Evolutionary conservation across 2,888 invertebrate genomes (phyloP).

Genomic region (Hipparchia semele): DNA sequence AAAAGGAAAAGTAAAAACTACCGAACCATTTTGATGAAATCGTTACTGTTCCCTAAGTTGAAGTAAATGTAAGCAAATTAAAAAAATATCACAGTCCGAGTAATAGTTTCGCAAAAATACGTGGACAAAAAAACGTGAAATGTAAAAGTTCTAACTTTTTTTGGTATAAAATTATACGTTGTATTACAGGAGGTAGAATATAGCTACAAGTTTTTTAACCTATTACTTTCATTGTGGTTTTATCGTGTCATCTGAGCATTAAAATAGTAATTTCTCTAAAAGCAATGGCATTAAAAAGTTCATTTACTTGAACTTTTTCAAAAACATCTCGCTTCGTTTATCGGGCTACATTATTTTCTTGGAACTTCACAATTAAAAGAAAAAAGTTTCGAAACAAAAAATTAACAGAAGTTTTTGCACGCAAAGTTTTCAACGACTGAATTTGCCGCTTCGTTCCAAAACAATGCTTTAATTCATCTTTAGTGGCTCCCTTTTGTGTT

Average conservation of each 20-base stretch:
- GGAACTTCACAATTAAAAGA: conserved; percentile 28
- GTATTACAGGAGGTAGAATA: background rate
- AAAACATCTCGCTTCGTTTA: conserved; percentile 9
- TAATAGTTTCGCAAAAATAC: too few species aligned
- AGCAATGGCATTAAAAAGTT: conserved; percentile 1
- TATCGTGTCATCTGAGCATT: background rate
- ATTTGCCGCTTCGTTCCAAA: conserved; percentile 23
- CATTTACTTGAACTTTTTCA: conserved; percentile 17
- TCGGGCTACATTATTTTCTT: conserved; percentile 19
- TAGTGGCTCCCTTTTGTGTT: conserved; percentile 9
- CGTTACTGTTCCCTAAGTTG: too few species aligned
- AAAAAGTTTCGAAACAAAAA: conserved; percentile 32
- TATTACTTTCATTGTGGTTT: background rate
- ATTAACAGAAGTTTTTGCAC: conserved; percentile 14
- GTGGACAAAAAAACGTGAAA: too few species aligned
- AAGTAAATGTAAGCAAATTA: too few species aligned
- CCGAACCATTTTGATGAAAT: too few species aligned
- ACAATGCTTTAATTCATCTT: conserved; percentile 26
- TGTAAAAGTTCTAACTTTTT: background rate
- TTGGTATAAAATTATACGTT: background rate
- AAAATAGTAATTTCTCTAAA: background rate
- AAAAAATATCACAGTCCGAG: too few species aligned
- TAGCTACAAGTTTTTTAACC: background rate
- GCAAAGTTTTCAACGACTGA: conserved; percentile 25
- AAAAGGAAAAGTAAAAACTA: too few species aligned